phyloP scores from a whole-genome alignment of 2,113 vertebrate genomes.

The Vidua chalybeata region DNA sequence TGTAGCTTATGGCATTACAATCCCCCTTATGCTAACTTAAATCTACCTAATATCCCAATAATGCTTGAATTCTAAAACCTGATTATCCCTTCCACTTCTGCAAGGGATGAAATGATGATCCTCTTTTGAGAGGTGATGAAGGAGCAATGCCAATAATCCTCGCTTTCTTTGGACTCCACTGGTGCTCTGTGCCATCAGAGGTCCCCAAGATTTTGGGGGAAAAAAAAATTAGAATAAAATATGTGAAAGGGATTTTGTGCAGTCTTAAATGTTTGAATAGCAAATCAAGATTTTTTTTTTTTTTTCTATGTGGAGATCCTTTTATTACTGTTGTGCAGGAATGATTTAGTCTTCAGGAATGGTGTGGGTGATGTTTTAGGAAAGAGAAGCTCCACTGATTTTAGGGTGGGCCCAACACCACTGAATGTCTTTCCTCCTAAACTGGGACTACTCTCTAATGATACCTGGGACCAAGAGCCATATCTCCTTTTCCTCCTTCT shows the following conservation, averaged over 20 bases:
- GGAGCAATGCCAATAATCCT: conserved; percentile 10
- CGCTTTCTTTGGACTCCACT: neutral
- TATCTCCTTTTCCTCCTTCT: neutral
- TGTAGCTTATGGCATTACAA: conserved; percentile 8
- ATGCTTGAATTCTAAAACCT: conserved; percentile 48
- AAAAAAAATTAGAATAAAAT: neutral
- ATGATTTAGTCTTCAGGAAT: neutral
- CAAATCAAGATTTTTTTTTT: neutral
- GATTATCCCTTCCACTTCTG: conserved; percentile 51
- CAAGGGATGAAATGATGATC: conserved; percentile 39
- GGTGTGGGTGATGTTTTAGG: neutral
- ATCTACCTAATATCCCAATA: conserved; percentile 56
- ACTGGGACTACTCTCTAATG: neutral
- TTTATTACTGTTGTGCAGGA: neutral
- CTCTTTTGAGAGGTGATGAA: conserved; percentile 32
- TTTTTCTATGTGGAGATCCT: neutral
- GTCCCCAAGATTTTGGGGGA: neutral
- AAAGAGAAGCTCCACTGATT: neutral
- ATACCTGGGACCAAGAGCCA: neutral
- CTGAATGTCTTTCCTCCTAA: neutral
- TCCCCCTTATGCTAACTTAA: conserved; percentile 40
- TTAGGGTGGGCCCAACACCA: neutral
- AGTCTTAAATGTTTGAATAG: neutral
- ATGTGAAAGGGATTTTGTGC: neutral
- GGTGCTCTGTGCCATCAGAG: neutral